Base-by-base conservation (phyloP, 1,140 invertebrate genomes). In the Prorops nasuta region DNA sequence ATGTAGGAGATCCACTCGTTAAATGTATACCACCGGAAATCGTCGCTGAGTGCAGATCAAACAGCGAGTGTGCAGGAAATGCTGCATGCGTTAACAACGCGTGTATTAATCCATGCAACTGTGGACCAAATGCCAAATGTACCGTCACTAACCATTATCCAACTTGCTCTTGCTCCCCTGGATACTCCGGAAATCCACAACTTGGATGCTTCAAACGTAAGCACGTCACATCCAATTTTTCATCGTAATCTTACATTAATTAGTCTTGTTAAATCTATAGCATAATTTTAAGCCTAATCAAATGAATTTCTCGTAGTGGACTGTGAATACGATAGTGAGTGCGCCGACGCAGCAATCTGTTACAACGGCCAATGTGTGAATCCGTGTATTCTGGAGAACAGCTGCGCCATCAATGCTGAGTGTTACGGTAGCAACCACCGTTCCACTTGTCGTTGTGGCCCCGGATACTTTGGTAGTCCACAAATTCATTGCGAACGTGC, bases 81-180 rank as follows among this genome's bases (percentile, higher is more conserved):
- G 86, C 92, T 72, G 84, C 90, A 2, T 94, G 91, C 65, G 81
- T 91, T 22, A 91, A 92, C 56, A 78, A 81, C 35, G 73, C 81
- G 7, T 94, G 92, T 66, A 82, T 87, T 3, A 88, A 84, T 66
- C 91, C 92, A 1, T 94, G 92, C 57, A 87, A 89, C 48, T 94
- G 92, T 64, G 92, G 91, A 32, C 75, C 81, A 1, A 86, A 93
- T 65, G 85, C 91, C 2, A 85, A 90, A 56, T 95, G 92, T 69
- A 78, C 77, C 45, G 88, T 93, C 1, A 74, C 81, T 37, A 84
- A 89, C 70, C 91, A 94, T 64, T 89, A 90, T 75, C 88, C 91
- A 22, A 84, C 86, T 4, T 94, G 91, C 65, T 84, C 80, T 53
- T 94, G 92, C 67, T 74, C 83, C 60, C 81, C 84, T 14, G 89